A percentile compares a stretch with the other conserved stretches of the same genome.
Evolutionary conservation across 2,888 invertebrate species (phyloP).

Genomic region (Acleris literana): DNA sequence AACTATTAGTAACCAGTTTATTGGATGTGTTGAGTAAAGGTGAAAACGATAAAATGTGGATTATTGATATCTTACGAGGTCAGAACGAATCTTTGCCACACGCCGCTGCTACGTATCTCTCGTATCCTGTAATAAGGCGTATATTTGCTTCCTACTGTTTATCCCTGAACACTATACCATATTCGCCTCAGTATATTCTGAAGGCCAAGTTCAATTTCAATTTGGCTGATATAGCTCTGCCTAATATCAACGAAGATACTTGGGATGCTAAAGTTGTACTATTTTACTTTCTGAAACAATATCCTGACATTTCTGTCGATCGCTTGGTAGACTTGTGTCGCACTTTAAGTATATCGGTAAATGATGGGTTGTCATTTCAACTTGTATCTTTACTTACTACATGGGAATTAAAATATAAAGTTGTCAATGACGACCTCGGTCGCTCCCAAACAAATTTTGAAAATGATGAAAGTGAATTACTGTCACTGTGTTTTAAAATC

Average conservation of each 20-base stretch:
- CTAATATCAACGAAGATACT: conserved; percentile 75
- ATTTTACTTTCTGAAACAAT: conserved; percentile 70
- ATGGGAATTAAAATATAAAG: conserved; percentile 73
- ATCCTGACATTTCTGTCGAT: conserved; percentile 62
- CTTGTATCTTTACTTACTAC: conserved; percentile 67
- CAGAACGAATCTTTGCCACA: conserved; percentile 65
- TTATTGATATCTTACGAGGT: conserved; percentile 63
- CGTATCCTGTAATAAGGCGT: conserved; percentile 58
- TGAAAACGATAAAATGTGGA: conserved; percentile 56
- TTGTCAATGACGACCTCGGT: conserved; percentile 60
- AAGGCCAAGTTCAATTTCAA: conserved; percentile 75
- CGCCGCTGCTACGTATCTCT: conserved; percentile 57
- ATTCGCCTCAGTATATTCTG: conserved; percentile 69
- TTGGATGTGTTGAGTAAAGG: conserved; percentile 56
- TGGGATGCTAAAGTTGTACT: conserved; percentile 76
- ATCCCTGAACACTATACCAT: conserved; percentile 57
- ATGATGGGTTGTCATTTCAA: conserved; percentile 73
- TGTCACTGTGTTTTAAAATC: conserved; percentile 62
- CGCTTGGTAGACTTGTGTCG: conserved; percentile 65
- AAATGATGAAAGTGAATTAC: conserved; percentile 58
- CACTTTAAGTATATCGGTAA: conserved; percentile 64
- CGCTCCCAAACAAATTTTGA: conserved; percentile 58
- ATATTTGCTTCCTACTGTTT: conserved; percentile 61
- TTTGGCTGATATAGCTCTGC: conserved; percentile 68
- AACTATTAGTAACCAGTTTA: conserved; percentile 63